Conservation (phyloP, 2,888 invertebrate species). For the Drosophila percnosoma region DNA sequence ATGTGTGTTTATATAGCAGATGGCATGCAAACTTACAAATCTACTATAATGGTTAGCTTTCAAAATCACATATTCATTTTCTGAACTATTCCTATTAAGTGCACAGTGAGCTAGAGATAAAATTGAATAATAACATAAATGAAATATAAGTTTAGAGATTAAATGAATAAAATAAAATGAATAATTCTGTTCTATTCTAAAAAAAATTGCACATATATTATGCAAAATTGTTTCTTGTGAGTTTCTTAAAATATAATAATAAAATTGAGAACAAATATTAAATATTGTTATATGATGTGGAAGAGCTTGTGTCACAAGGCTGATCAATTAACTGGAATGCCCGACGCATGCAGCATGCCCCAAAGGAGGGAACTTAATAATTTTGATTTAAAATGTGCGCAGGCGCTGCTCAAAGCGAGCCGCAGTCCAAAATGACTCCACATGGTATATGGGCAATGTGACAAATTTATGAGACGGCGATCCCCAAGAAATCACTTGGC, state of each 20-base stretch:
- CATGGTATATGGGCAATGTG: constrained; percentile 58
- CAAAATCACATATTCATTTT: background rate
- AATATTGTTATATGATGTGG: background rate
- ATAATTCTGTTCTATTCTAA: no score
- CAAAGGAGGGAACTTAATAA: constrained; percentile 38
- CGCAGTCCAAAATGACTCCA: constrained; percentile 37
- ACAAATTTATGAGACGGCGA: constrained; percentile 72
- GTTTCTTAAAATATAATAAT: no score
- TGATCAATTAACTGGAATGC: background rate
- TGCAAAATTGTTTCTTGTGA: background rate
- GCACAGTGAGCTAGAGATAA: background rate
- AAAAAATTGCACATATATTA: no score
- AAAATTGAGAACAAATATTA: background rate
- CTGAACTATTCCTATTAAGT: background rate
- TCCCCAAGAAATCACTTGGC: constrained; percentile 41
- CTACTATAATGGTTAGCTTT: background rate
- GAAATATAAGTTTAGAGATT: no score
- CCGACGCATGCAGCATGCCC: constrained; percentile 1
- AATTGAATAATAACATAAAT: background rate
- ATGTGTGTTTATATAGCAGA: background rate
- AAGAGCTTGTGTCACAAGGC: background rate
- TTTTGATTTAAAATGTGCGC: constrained; percentile 75
- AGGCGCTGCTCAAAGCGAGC: constrained; percentile 64
- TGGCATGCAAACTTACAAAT: background rate
- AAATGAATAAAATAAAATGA: no score